Evolutionary conservation across 2,797 vertebrate genomes (phyloP).

Genomic region (Ataeniobius toweri): DNA sequence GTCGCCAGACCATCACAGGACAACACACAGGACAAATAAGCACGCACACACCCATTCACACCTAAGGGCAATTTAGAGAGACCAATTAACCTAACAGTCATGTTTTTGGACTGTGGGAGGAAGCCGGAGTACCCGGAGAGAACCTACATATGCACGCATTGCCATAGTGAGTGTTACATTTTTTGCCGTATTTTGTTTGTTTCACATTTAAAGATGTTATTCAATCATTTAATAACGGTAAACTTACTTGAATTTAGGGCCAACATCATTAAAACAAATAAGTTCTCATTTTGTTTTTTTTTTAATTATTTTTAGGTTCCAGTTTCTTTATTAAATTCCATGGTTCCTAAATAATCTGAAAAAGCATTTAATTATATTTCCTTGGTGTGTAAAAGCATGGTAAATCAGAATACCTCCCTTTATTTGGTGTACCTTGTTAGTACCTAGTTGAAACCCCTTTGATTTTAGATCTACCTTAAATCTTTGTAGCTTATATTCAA

Average conservation of each 20-base stretch:
- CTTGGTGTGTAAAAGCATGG: not conserved
- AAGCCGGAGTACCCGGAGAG: too few relatives aligned
- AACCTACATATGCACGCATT: not conserved
- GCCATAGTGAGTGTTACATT: not conserved
- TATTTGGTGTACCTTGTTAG: not conserved
- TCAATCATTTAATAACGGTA: not conserved
- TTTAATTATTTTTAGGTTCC: not conserved
- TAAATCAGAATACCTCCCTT: not conserved
- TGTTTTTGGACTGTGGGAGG: too few relatives aligned
- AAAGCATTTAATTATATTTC: not conserved
- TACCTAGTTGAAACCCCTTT: not conserved
- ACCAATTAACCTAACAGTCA: too few relatives aligned
- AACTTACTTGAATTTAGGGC: not conserved
- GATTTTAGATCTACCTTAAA: too few relatives aligned
- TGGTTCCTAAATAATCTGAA: not conserved
- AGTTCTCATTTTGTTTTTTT: not conserved
- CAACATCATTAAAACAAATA: not conserved
- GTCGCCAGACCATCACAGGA: too few relatives aligned
- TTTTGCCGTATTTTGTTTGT: not conserved
- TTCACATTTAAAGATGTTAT: not conserved
- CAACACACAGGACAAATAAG: too few relatives aligned
- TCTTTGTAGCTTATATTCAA: too few relatives aligned
- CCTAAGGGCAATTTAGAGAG: too few relatives aligned
- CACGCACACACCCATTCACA: too few relatives aligned
- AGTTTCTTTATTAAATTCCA: not conserved